Evolutionary conservation across 92 coral and sea anemone species (phyloP).

Genomic region (Phenganax stokvisi): DNA sequence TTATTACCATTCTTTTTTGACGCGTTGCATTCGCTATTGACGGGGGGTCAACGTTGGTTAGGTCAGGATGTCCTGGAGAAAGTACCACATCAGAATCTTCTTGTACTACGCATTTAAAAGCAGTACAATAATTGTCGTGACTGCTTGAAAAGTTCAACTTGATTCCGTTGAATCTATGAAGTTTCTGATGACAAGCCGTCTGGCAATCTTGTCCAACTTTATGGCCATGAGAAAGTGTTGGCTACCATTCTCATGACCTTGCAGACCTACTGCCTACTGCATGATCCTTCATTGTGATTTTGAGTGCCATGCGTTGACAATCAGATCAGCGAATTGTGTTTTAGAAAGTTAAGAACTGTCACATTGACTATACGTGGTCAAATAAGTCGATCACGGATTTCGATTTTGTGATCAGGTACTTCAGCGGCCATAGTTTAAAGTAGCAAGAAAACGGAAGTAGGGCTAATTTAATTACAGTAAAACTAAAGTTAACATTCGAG

Average conservation of each 20-base stretch:
- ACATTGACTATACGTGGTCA: constrained; percentile 9
- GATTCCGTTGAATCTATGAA: constrained; percentile 13
- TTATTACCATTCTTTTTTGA: not conserved
- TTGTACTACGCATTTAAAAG: constrained; percentile 34
- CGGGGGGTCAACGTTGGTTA: constrained; percentile 29
- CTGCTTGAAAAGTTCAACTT: constrained; percentile 29
- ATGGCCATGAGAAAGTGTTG: constrained; percentile 44
- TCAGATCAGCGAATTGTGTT: constrained; percentile 27
- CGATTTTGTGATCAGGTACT: not conserved
- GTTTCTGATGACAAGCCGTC: constrained; percentile 28
- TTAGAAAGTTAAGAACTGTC: constrained; percentile 23
- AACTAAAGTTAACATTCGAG: too few relatives aligned
- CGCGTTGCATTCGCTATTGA: constrained; percentile 32
- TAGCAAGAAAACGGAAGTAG: too few relatives aligned
- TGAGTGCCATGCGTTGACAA: constrained; percentile 36
- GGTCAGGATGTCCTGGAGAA: constrained; percentile 44
- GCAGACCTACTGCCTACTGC: constrained; percentile 35
- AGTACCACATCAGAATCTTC: constrained; percentile 31
- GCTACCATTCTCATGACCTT: constrained; percentile 35
- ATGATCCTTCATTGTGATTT: not conserved
- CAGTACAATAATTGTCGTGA: constrained; percentile 39
- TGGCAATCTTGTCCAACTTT: constrained; percentile 13
- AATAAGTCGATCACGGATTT: not conserved
- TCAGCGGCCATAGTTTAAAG: not conserved
- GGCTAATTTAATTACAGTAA: too few relatives aligned